A percentile compares a stretch with the other conserved stretches of the same genome.
These are phyloP conservation scores for Eublepharis macularius DNA, from an alignment of 2,113 vertebrate species.

Conservation along the genomic window DNA sequence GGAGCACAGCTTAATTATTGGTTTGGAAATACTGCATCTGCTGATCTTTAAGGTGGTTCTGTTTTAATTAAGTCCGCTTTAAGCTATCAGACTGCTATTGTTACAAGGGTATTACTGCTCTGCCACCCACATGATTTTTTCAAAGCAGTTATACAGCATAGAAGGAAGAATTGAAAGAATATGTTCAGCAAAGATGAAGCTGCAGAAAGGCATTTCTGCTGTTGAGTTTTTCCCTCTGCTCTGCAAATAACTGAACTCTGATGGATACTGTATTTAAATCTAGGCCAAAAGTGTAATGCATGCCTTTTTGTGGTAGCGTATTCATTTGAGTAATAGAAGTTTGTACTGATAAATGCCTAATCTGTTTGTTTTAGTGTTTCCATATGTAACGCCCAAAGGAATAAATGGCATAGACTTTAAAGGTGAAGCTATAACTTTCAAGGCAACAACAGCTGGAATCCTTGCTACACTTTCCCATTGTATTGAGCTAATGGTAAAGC, in stretches of 20 bases:
- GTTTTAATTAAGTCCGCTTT: conserved; percentile 59
- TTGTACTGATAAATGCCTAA: neutral
- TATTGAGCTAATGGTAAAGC: conserved; percentile 97
- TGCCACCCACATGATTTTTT: conserved; percentile 62
- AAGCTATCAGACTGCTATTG: conserved; percentile 60
- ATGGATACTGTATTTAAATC: neutral
- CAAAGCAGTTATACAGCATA: conserved; percentile 51
- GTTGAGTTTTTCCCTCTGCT: conserved; percentile 2
- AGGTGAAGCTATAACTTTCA: conserved; percentile 99
- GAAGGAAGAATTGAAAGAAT: conserved; percentile 53
- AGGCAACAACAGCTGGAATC: conserved; percentile 97
- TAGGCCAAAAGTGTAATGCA: neutral
- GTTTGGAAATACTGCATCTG: conserved; percentile 35
- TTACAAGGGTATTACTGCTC: conserved; percentile 63
- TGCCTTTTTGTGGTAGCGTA: neutral
- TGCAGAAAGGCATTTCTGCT: conserved; percentile 11
- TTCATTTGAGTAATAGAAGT: conserved; percentile 27
- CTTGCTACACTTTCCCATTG: conserved; percentile 96
- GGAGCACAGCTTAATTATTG: conserved; percentile 25
- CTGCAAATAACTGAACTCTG: conserved; percentile 25
- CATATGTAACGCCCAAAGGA: conserved; percentile 85
- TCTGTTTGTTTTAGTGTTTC: conserved; percentile 82
- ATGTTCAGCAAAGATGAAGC: conserved; percentile 47
- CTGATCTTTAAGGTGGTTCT: conserved; percentile 48
- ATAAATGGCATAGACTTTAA: conserved; percentile 98